Evolutionary conservation across 2,888 invertebrate genomes (phyloP), one percentile per base, ranked within the genome.

Genomic region (Alitta virens): DNA sequence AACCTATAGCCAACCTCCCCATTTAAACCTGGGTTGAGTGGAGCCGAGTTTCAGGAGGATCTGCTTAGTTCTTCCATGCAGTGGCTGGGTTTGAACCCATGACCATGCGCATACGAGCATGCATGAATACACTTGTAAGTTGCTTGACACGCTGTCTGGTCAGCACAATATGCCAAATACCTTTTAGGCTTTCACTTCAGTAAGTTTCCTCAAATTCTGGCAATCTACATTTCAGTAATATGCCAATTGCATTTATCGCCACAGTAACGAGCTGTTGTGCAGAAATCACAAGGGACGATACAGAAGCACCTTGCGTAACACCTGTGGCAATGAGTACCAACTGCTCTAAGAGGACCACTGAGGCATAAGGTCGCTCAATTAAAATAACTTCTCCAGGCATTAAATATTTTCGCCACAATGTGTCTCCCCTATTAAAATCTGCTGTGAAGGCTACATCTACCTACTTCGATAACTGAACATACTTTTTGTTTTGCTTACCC

Each of bases 361-460:
- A 90, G 1, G 91, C 87, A 77, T 88, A 94, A 0, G 93, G 90
- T 62, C 88, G 85, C 80, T 95, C 95, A 51, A 89, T 83, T 1
- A 87, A 88, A 42, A 95, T 78, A 5, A 92, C 83, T 78, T 93
- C 91, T 0, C 91, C 91, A 21, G 77, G 72, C n/a, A 72, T 63
- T 7, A 81, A 74, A 57, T 80, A 74, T 43, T n/a, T 63, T 65
- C 14, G 80, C 78, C 52, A 72, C 70, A 21, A 78, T 56, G 14
- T 75, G 76, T 27, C 78, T 62, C 1, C 80, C 81, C 51, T 67
- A 69, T n/a, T n/a, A n/a, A n/a, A n/a, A 12, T 67, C 71, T 21
- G 67, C 65, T 18, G 70, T 68, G 51, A 71, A 68, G 7, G 61
- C 65, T 21, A 80, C 64, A 21, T 67, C 68, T 38, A 76, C 62